Conservation (phyloP, 2,113 vertebrate species). For the Crotalus viridis region DNA sequence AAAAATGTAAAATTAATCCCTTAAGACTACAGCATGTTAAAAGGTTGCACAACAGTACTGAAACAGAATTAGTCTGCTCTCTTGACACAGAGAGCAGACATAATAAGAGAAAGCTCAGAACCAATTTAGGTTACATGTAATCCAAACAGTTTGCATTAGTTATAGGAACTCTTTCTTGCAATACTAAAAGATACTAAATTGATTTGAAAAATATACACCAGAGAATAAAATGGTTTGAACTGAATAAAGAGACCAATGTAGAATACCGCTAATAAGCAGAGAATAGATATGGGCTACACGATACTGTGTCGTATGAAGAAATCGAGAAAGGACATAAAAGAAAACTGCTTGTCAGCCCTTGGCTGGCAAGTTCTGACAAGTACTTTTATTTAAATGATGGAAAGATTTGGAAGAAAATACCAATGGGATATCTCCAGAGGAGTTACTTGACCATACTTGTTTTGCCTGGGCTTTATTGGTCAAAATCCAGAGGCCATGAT, state of each 20-base stretch:
- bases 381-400: background rate
- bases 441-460: background rate
- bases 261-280: background rate
- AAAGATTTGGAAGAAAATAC: background rate
- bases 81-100: background rate
- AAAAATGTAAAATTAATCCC: background rate
- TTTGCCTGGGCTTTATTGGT: background rate
- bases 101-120: background rate
- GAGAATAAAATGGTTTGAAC: background rate
- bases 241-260: background rate
- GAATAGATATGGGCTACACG: background rate
- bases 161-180: background rate
- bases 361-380: background rate
- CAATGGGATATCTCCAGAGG: background rate
- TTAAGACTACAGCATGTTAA: background rate
- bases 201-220: background rate
- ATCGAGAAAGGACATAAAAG: background rate
- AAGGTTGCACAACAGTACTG: background rate
- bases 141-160: background rate
- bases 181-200: background rate
- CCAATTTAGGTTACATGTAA: background rate
- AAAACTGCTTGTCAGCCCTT: background rate
- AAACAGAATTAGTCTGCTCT: background rate
- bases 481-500: background rate
- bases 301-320: background rate